These are phyloP conservation scores for Leptonema lineaticorne DNA, from an alignment of 1,140 invertebrate genomes.

Conservation along the genomic window DNA sequence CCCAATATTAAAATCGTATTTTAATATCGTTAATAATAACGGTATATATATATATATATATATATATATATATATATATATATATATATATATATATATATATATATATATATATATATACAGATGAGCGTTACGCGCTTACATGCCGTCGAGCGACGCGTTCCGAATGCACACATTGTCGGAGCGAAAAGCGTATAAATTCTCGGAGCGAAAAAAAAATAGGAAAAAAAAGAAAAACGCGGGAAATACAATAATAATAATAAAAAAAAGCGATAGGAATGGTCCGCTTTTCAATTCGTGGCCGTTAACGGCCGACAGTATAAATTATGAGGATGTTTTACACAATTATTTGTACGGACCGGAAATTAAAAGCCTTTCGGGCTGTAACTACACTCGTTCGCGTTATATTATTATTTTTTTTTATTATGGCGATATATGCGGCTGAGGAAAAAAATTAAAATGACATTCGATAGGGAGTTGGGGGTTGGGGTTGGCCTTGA, in stretches of 20 bases:
- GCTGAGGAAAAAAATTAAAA: background rate
- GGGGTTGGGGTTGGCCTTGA: too few species aligned
- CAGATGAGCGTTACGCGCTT: too few species aligned
- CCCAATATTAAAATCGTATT: too few species aligned
- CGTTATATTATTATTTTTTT: background rate
- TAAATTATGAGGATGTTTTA: constrained; percentile 22
- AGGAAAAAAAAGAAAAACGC: background rate
- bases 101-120: too few species aligned
- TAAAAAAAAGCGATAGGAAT: background rate
- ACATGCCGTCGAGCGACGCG: too few species aligned
- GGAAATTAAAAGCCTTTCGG: constrained; percentile 24
- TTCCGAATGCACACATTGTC: too few species aligned
- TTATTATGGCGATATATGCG: too few species aligned
- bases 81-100: too few species aligned
- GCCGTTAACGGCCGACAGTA: background rate
- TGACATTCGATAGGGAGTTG: background rate
- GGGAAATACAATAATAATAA: background rate
- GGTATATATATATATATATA: too few species aligned
- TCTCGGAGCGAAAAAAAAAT: background rate
- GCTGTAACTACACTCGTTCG: background rate
- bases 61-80: too few species aligned
- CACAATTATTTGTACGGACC: constrained; percentile 27
- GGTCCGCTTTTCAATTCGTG: constrained; percentile 11
- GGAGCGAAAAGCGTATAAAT: background rate
- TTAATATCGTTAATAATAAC: too few species aligned